A percentile compares a stretch with the other conserved stretches of the same genome.
phyloP scores from a whole-genome alignment of 64 coral and sea anemone species.

The Dendronephthya gigantea region DNA sequence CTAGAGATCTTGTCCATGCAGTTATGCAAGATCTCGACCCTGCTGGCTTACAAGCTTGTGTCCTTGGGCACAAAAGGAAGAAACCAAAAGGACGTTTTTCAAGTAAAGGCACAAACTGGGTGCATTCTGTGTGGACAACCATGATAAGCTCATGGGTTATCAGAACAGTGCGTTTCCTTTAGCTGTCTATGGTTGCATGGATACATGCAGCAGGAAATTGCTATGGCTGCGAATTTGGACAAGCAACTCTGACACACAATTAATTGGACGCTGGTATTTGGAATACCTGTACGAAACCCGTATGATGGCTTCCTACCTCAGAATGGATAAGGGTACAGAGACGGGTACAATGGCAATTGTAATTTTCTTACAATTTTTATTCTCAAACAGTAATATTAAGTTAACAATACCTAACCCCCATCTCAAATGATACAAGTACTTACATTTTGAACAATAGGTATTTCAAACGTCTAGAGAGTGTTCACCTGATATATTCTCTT shows the following conservation, averaged over 20 bases:
- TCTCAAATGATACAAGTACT: not conserved
- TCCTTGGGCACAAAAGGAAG: not conserved
- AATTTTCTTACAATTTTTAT: not conserved
- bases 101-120: not conserved
- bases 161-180: not conserved
- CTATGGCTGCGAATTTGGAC: not conserved
- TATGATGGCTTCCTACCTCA: not conserved
- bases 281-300: not conserved
- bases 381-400: not conserved
- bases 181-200: not conserved
- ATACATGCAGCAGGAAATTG: not conserved
- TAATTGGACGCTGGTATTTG: not conserved
- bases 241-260: not conserved
- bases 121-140: not conserved
- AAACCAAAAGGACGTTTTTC: not conserved
- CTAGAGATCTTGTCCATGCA: not conserved
- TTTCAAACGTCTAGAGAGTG: not conserved
- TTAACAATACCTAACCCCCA: not conserved
- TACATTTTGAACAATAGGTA: not conserved
- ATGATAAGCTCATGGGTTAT: not conserved
- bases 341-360: not conserved
- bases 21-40: not conserved
- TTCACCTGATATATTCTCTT: not conserved
- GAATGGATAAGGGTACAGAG: too few species aligned
- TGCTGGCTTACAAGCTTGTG: not conserved